Base-by-base conservation (phyloP, 2,888 invertebrate species). In the Ochlodes sylvanus region DNA sequence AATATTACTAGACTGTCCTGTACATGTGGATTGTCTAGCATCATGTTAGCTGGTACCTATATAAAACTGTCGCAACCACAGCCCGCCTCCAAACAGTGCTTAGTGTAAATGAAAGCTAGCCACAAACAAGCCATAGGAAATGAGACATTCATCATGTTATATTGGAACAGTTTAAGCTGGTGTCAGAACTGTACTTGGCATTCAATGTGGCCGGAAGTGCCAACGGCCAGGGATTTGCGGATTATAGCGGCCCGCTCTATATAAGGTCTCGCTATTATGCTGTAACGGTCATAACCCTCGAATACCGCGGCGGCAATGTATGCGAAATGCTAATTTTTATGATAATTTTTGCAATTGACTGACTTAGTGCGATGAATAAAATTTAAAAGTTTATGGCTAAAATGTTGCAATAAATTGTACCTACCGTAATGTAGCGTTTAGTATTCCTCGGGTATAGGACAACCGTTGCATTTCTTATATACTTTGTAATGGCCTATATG, bases 211-310 rank as follows among this genome's bases (percentile, higher is more conserved):
- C 54, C 66, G 66, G 66, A 67, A 67, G 54, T 55, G 54, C 54
- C 34, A 17, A 44, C 27, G 60, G 64, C 64, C 47, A 57, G 70
- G 70, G 63, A 69, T 62, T 65, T 69, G 65, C 52, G 64, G 65
- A 58, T 54, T 65, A 65, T 65, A 63, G 68, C 68, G 67, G 70
- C 54, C 62, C 58, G 63, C 44, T 42, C 70, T 69, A 69, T 70
- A 70, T 63, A 54, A 65, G 69, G 63, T 54, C 42, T 15, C 15
- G 38, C 66, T 34, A 67, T 61, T 61, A 67, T 61, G 54, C 54
- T 14, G 42, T n/a, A 67, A 61, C 66, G 66, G 66, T 61, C 54
- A 19, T 47, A 27, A 38, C 17, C 38, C 42, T 12, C 17, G 9
- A 15, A 32, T 55, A 21, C 27, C 21, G 41, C 32, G 38, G 12